These are phyloP conservation scores for Fregetta grallaria DNA, from an alignment of 2,113 vertebrate species.

Conservation along the genomic window DNA sequence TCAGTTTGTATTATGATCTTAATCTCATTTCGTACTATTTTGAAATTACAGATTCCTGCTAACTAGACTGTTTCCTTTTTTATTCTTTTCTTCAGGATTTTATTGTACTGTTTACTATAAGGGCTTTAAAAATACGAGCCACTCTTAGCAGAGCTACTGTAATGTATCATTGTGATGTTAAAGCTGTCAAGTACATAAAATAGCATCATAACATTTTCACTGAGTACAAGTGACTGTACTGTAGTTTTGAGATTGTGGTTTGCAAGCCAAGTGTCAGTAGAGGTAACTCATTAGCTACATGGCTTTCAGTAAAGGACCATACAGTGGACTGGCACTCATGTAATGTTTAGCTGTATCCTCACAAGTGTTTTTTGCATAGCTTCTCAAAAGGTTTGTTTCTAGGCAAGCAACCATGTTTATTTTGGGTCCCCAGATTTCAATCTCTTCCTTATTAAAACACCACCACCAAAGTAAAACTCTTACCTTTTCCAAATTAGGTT, in stretches of 20 bases:
- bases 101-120: not conserved
- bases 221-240: not conserved
- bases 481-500: not conserved
- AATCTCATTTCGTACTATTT: not conserved
- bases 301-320: not conserved
- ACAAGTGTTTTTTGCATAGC: not conserved
- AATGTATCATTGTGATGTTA: not conserved
- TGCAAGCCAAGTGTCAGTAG: not conserved
- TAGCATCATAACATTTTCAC: not conserved
- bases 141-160: not conserved
- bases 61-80: not conserved
- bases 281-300: constrained; percentile 1
- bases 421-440: not conserved
- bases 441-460: not conserved
- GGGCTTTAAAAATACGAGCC: not conserved
- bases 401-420: not conserved
- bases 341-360: not conserved
- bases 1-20: not conserved
- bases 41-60: not conserved
- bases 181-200: not conserved
- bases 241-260: not conserved
- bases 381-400: not conserved
- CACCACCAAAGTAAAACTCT: not conserved
- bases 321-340: not conserved
- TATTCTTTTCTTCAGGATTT: not conserved